Evolutionary conservation across 2,113 vertebrate species (phyloP).

Genomic region (Melospiza melodia): DNA sequence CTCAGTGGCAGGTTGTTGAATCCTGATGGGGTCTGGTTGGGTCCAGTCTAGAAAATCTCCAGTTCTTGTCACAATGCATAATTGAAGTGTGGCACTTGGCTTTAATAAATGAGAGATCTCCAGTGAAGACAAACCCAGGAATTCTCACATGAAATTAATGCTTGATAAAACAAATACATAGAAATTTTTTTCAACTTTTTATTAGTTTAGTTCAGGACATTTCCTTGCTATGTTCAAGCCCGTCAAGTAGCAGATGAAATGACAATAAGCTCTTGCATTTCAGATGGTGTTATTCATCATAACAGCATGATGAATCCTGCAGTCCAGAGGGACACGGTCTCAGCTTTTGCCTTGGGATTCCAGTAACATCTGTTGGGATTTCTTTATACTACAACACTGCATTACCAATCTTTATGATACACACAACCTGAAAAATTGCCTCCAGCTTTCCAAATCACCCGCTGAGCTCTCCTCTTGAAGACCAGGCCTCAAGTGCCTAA

Average conservation of each 20-base stretch:
- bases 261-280: neutral
- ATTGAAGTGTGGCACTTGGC: neutral
- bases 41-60: neutral
- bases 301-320: neutral
- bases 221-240: neutral
- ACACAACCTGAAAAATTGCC: neutral
- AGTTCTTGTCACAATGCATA: neutral
- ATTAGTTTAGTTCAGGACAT: neutral
- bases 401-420: neutral
- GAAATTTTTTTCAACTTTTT: neutral
- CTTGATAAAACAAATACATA: neutral
- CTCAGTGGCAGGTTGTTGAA: neutral
- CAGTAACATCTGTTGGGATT: neutral
- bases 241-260: neutral
- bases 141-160: neutral
- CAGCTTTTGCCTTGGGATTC: neutral
- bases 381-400: neutral
- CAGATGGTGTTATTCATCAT: neutral
- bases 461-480: neutral
- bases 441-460: neutral
- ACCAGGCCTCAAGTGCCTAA: neutral
- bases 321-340: neutral
- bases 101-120: conserved; percentile 32
- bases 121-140: neutral
- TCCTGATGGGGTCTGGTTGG: neutral